Evolutionary conservation across 92 coral and sea anemone genomes (phyloP).

Genomic region (Desmophyllum pertusum): DNA sequence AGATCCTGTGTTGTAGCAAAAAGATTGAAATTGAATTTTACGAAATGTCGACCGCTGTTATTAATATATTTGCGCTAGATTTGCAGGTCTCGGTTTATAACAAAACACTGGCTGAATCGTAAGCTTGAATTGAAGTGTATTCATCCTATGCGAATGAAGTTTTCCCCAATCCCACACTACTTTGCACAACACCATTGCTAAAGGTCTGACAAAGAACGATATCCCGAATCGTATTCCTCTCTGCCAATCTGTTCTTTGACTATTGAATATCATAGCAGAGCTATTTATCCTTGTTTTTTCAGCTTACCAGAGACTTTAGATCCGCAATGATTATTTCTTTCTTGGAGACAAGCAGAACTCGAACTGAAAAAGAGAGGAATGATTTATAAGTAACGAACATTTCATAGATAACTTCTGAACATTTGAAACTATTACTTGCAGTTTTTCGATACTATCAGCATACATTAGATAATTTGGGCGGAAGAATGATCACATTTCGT

Average conservation of each 20-base stretch:
- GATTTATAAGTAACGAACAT: not conserved
- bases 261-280: not conserved
- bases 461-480: too few relatives aligned
- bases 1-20: slow-evolving; percentile 1
- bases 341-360: not conserved
- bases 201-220: not conserved
- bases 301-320: slow-evolving; percentile 2
- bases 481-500: too few relatives aligned
- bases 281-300: not conserved
- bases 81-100: not conserved
- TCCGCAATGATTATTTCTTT: not conserved
- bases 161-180: not conserved
- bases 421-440: not conserved
- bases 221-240: not conserved
- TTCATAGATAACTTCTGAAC: not conserved
- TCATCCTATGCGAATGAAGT: too few relatives aligned
- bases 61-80: not conserved
- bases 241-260: not conserved
- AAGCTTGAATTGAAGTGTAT: not conserved
- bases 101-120: not conserved
- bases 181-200: too few relatives aligned
- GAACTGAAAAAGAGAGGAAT: slow-evolving; percentile 11
- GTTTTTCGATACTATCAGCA: too few relatives aligned
- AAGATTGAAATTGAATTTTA: not conserved
- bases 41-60: too few relatives aligned